phyloP scores from a whole-genome alignment of 2,113 vertebrate genomes.

The Oreamnos americanus region DNA sequence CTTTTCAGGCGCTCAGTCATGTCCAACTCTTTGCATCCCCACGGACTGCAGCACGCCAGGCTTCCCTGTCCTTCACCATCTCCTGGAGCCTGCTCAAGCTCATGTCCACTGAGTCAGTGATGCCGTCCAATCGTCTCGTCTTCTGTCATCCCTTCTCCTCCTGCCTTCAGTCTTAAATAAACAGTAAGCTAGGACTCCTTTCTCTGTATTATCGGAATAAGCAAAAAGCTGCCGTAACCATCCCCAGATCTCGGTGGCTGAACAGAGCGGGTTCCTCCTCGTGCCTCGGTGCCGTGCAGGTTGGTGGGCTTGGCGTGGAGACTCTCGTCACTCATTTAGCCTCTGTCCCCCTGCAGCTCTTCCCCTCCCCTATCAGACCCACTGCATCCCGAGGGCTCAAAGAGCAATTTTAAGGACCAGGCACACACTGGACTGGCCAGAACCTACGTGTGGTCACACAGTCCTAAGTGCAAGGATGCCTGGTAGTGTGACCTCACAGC shows the following conservation, averaged over 20 bases:
- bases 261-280: not conserved
- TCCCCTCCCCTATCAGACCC: fast-evolving
- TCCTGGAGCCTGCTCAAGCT: not conserved
- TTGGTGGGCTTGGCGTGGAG: not conserved
- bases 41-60: not conserved
- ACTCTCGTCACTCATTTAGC: not conserved
- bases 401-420: not conserved
- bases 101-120: fast-evolving
- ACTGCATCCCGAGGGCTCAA: not conserved
- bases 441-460: fast-evolving
- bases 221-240: not conserved
- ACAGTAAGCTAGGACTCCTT: not conserved
- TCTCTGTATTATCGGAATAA: not conserved
- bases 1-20: not conserved
- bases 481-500: fast-evolving
- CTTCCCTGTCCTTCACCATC: not conserved
- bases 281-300: fast-evolving
- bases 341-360: not conserved
- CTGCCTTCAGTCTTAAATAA: not conserved
- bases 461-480: too few species aligned
- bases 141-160: not conserved
- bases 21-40: fast-evolving
- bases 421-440: not conserved
- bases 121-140: not conserved
- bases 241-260: not conserved